These are phyloP conservation scores for Tachina grossa DNA, from an alignment of 2,888 invertebrate species.

Conservation along the genomic window DNA sequence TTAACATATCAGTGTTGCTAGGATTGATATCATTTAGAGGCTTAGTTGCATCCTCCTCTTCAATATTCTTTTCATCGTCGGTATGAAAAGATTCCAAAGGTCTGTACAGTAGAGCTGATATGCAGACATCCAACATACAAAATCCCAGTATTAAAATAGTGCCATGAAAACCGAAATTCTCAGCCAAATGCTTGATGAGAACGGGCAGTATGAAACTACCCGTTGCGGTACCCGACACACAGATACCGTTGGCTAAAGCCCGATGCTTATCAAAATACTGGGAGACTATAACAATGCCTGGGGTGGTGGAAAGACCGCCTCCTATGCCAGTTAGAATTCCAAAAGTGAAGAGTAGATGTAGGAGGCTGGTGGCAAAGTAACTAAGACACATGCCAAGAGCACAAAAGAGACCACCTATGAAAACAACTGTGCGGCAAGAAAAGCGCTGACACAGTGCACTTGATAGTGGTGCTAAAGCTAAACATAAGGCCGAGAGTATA, in stretches of 20 bases:
- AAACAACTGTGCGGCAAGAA: slow-evolving; percentile 88
- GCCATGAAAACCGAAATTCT: slow-evolving; percentile 88
- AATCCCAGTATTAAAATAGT: slow-evolving; percentile 88
- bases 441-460: slow-evolving; percentile 89
- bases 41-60: slow-evolving; percentile 76
- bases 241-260: slow-evolving; percentile 90
- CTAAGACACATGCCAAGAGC: slow-evolving; percentile 87
- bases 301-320: slow-evolving; percentile 90
- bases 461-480: slow-evolving; percentile 89
- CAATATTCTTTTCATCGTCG: slow-evolving; percentile 70
- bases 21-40: slow-evolving; percentile 79
- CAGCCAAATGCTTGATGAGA: slow-evolving; percentile 87
- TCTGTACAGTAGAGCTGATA: slow-evolving; percentile 87
- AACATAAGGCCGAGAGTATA: slow-evolving; percentile 89
- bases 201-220: slow-evolving; percentile 91
- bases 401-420: slow-evolving; percentile 89
- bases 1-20: slow-evolving; percentile 80
- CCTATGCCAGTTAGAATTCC: slow-evolving; percentile 90
- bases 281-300: slow-evolving; percentile 91
- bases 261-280: slow-evolving; percentile 91
- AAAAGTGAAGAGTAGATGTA: slow-evolving; percentile 88
- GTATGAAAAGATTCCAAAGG: slow-evolving; percentile 82
- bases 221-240: slow-evolving; percentile 91
- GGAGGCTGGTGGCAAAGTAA: slow-evolving; percentile 87
- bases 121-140: slow-evolving; percentile 90